Conservation (phyloP, 2,797 vertebrate genomes). For the Pogonophryne albipinna region DNA sequence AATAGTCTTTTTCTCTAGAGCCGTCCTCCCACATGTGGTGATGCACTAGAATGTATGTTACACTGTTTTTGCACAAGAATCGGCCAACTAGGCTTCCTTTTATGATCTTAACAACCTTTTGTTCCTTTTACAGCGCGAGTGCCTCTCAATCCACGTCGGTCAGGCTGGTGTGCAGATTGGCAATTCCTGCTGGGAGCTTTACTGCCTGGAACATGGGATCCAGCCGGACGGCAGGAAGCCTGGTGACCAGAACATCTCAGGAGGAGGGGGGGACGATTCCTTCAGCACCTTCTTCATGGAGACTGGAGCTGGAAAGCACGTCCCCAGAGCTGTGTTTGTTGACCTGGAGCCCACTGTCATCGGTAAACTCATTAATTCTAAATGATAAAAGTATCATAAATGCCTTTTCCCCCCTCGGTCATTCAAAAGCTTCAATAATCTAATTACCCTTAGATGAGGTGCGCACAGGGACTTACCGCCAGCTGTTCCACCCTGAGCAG, state of each 20-base stretch:
- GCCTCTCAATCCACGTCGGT: constrained; percentile 70
- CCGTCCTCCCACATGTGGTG: constrained; percentile 10
- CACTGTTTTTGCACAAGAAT: too few species aligned
- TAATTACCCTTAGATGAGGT: constrained; percentile 71
- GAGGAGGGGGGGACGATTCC: constrained; percentile 71
- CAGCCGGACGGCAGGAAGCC: constrained; percentile 77
- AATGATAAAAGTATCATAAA: too few species aligned
- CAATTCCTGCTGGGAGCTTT: constrained; percentile 77
- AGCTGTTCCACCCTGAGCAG: constrained; percentile 80
- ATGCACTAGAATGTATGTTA: too few species aligned
- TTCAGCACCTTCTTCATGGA: constrained; percentile 79
- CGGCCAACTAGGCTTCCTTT: not conserved
- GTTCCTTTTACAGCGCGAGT: constrained; percentile 62
- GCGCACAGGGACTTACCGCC: constrained; percentile 75
- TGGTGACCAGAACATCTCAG: constrained; percentile 59
- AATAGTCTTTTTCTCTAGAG: not conserved
- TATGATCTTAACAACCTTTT: not conserved
- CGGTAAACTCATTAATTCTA: constrained; percentile 39
- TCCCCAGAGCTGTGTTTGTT: constrained; percentile 73
- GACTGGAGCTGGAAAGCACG: constrained; percentile 72
- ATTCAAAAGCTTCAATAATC: not conserved
- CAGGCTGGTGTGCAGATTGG: constrained; percentile 78
- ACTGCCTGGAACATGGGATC: constrained; percentile 21
- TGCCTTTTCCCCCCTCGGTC: not conserved
- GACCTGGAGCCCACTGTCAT: constrained; percentile 71